Evolutionary conservation across 2,888 invertebrate species (phyloP), one percentile per base, ranked within the genome.

Genomic region (Melinaea marsaeus): DNA sequence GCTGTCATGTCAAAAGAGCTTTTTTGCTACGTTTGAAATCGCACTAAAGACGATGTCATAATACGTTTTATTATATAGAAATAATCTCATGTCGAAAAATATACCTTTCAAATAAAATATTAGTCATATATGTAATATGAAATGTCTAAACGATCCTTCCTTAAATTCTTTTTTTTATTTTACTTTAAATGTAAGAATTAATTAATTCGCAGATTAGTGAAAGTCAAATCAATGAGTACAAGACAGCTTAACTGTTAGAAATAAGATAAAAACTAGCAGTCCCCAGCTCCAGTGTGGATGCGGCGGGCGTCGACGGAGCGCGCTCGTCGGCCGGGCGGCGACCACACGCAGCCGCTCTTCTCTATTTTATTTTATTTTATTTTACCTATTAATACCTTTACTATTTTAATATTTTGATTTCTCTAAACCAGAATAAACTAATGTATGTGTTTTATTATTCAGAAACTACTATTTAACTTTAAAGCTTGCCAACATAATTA

Each of bases 21-120:
- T 74, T 77, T 78, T 69, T 70, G 70, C 70, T 70, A 67, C 63
- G 69, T 72, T 72, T 73, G 72, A 71, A 74, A 74, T 74, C 71
- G 66, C 58, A 62, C 58, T 71, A 68, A 75, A 57, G 74, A 45
- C 42, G 42, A 22, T 62, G 22, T 55, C 61, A 64, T 22, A 33
- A 11, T 4, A 42, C n/a, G 2, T 42, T 42, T 42, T 11, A 57
- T 35, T 57, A 4, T 57, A 13, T 37, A 33, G 2, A 9, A 55
- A 34, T 57, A 57, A 45, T 51, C 32, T 32, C 32, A 7, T 51
- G 7, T 57, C 11, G 51, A 48, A 22, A 5, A 32, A n/a, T 13
- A 4, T 33, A 57, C 57, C 11, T 57, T 57, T 45, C 22, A 9
- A 7, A 33, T 34, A 13, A 4, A 22, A 22, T 22, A 22, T 22